phyloP scores from a whole-genome alignment of 2,797 vertebrate genomes.

The Falco concolor region DNA sequence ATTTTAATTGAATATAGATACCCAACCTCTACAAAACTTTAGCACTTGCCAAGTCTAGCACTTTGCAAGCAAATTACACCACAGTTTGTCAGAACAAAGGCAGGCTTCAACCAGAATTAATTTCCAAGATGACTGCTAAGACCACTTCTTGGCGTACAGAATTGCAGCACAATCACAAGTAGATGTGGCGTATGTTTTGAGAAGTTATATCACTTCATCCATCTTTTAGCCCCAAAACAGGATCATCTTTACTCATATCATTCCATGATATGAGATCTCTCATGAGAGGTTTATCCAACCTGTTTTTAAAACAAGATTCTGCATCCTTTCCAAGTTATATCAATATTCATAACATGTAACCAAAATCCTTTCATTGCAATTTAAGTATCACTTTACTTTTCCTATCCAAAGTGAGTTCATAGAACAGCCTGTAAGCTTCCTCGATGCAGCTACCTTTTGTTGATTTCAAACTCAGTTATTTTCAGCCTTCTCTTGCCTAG shows the following conservation, averaged over 20 bases:
- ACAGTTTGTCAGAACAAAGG: neutral
- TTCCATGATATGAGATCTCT: too few species aligned
- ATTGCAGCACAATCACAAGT: neutral
- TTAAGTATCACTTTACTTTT: neutral
- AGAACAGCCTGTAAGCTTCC: neutral
- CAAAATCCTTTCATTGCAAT: neutral
- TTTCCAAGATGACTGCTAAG: neutral
- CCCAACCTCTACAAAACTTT: rapidly evolving
- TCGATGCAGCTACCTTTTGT: neutral
- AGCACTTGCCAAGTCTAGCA: neutral
- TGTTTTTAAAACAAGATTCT: neutral
- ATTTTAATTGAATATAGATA: neutral
- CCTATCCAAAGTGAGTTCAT: rapidly evolving
- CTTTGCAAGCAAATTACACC: neutral
- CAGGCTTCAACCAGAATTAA: neutral
- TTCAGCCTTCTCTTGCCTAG: neutral
- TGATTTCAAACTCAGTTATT: neutral
- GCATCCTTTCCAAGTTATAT: neutral
- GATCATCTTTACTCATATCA: neutral
- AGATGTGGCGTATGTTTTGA: neutral
- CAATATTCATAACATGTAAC: neutral
- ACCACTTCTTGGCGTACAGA: neutral
- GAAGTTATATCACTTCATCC: neutral
- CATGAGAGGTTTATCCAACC: neutral
- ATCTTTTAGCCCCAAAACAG: neutral